phyloP scores from a whole-genome alignment of 2,888 invertebrate species.

The Imbricaverruca yamaguchii region DNA sequence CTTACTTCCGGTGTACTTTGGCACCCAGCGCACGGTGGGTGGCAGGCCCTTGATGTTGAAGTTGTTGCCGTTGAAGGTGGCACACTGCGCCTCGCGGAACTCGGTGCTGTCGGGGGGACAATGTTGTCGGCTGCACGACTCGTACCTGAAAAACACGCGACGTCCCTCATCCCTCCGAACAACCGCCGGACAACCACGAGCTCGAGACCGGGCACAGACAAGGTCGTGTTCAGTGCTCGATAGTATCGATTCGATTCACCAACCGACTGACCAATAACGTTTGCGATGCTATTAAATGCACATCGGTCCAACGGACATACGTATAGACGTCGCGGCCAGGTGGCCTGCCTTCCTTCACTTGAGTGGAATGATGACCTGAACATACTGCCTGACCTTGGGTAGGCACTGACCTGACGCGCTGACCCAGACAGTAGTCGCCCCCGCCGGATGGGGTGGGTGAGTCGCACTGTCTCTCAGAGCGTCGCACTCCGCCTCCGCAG shows the following conservation, averaged over 20 bases:
- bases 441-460: conserved; percentile 62
- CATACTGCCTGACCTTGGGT: too few species aligned
- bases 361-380: too few species aligned
- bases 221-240: too few species aligned
- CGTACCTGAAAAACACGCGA: conserved; percentile 45
- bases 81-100: conserved; percentile 69
- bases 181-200: too few species aligned
- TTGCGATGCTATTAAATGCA: too few species aligned
- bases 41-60: conserved; percentile 59
- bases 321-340: too few species aligned
- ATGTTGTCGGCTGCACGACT: conserved; percentile 60
- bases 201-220: too few species aligned
- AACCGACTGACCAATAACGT: too few species aligned
- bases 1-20: conserved; percentile 68
- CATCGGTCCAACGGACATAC: too few species aligned
- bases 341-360: too few species aligned
- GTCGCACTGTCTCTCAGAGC: conserved; percentile 63
- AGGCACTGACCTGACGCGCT: conserved; percentile 46
- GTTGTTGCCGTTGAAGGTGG: conserved; percentile 60
- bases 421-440: conserved; percentile 66
- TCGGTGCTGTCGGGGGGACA: conserved; percentile 60
- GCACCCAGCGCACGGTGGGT: conserved; percentile 63
- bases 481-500: conserved; percentile 78
- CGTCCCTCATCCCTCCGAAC: not conserved
- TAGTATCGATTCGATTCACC: too few species aligned